phyloP scores from a whole-genome alignment of 2,113 vertebrate genomes.

The Lepisosteus osseus region DNA sequence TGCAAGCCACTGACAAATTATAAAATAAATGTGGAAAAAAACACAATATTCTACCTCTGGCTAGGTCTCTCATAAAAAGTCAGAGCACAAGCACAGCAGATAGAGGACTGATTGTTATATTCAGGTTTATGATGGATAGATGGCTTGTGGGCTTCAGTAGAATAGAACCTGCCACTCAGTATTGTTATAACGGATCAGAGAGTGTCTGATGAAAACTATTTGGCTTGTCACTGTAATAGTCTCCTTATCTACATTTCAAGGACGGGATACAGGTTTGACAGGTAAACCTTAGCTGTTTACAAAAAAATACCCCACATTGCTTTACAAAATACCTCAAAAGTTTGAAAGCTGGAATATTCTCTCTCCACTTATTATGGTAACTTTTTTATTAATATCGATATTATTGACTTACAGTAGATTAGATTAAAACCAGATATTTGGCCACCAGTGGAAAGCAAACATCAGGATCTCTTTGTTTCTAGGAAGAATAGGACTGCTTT shows the following conservation, averaged over 20 bases:
- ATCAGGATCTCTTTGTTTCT: no score
- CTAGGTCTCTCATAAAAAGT: background rate
- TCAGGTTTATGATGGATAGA: constrained; percentile 60
- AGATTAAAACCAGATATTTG: no score
- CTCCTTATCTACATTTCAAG: constrained; percentile 9
- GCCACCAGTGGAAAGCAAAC: no score
- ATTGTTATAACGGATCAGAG: constrained; percentile 65
- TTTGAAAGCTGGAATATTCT: no score
- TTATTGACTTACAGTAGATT: no score
- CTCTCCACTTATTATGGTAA: no score
- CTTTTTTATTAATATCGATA: no score
- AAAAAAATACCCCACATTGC: background rate
- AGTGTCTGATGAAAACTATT: constrained; percentile 44
- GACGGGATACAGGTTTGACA: background rate
- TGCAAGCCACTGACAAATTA: background rate
- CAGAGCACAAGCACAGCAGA: background rate
- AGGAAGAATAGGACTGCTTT: no score
- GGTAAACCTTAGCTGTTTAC: background rate
- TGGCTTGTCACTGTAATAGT: constrained; percentile 44
- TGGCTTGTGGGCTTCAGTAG: constrained; percentile 61
- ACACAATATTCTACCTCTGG: background rate
- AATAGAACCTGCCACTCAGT: constrained; percentile 72
- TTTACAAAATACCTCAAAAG: no score
- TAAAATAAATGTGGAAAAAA: background rate
- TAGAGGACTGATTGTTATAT: constrained; percentile 1